Conservation (phyloP, 1,140 invertebrate species). For the Philaenus spumarius region DNA sequence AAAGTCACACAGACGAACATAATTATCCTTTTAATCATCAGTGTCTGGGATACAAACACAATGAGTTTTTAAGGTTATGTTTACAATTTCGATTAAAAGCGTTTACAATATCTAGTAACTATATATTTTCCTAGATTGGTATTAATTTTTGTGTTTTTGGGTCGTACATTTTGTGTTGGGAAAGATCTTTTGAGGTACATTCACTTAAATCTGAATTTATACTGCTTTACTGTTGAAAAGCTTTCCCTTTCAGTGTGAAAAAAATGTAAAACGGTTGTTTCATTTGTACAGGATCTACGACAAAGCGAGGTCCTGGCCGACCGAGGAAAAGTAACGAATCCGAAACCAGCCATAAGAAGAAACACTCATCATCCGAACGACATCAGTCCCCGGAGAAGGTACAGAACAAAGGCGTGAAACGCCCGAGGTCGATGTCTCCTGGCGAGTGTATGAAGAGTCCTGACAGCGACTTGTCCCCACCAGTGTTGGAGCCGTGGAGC, state of each 20-base stretch:
- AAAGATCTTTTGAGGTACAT: too few relatives aligned
- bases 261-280: neutral
- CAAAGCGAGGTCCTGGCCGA: constrained; percentile 37
- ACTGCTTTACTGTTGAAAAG: too few relatives aligned
- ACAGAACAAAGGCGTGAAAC: neutral
- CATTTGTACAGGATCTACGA: neutral
- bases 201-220: too few relatives aligned
- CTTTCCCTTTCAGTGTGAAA: neutral
- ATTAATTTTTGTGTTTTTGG: too few relatives aligned
- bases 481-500: constrained; percentile 34
- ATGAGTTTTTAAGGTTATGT: too few relatives aligned
- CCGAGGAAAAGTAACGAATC: constrained; percentile 33
- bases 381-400: neutral
- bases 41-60: too few relatives aligned
- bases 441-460: neutral
- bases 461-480: constrained; percentile 31
- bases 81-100: too few relatives aligned
- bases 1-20: too few relatives aligned
- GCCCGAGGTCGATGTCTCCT: neutral
- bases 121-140: too few relatives aligned
- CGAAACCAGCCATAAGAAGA: neutral
- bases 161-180: too few relatives aligned
- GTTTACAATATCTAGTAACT: too few relatives aligned
- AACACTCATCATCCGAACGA: neutral
- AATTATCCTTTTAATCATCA: too few relatives aligned